A percentile compares a stretch with the other conserved stretches of the same genome.
These are phyloP conservation scores for Gnathonemus echidnorhynchus DNA, from an alignment of 2,113 vertebrate genomes.

Conservation along the genomic window DNA sequence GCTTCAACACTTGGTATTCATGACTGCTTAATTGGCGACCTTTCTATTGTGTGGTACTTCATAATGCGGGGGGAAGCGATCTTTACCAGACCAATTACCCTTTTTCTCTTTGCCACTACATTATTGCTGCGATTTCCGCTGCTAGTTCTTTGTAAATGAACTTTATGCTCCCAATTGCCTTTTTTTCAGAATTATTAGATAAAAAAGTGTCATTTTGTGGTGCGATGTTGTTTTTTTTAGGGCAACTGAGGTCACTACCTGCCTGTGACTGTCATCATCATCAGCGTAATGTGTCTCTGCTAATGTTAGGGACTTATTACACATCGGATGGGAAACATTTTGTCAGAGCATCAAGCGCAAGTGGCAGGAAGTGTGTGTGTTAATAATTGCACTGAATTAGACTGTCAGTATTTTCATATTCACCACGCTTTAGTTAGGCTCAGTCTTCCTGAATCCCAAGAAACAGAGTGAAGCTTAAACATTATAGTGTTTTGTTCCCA, in stretches of 20 bases:
- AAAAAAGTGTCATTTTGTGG: constrained; percentile 97
- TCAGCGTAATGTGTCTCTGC: constrained; percentile 79
- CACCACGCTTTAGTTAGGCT: neutral
- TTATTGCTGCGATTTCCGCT: constrained; percentile 99
- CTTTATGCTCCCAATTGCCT: constrained; percentile 94
- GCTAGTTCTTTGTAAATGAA: constrained; percentile 99
- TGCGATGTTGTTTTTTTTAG: constrained; percentile 85
- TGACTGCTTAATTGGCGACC: constrained; percentile 99
- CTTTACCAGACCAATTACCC: constrained; percentile 99
- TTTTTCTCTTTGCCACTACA: constrained; percentile 91
- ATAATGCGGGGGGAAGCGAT: constrained; percentile 99
- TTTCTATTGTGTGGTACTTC: constrained; percentile 99
- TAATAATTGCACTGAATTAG: neutral
- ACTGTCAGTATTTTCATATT: neutral
- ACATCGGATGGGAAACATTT: constrained; percentile 89
- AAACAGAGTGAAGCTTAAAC: neutral
- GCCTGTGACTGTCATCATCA: constrained; percentile 86
- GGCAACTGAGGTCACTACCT: constrained; percentile 82
- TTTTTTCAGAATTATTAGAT: constrained; percentile 68
- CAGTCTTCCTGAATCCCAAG: neutral
- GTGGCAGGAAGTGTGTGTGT: constrained; percentile 17
- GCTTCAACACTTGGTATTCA: constrained; percentile 99
- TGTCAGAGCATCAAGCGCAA: constrained; percentile 89
- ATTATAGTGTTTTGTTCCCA: neutral
- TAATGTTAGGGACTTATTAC: constrained; percentile 75